Conservation (phyloP, 53 echinoderm and acorn worm species). For the Stichopus horrens region DNA sequence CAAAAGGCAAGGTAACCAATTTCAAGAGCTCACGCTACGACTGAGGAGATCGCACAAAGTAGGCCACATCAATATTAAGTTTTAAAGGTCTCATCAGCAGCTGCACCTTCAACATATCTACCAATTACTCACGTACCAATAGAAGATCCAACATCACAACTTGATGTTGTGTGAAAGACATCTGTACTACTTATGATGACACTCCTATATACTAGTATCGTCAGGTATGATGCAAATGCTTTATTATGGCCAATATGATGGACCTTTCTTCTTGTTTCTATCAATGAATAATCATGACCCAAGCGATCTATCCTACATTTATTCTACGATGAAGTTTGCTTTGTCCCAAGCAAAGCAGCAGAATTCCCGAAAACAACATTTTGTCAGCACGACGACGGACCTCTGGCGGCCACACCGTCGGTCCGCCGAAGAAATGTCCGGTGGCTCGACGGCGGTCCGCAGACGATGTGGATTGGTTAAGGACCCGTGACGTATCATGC, state of each 20-base stretch:
- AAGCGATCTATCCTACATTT: conserved; percentile 33
- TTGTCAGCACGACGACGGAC: no score
- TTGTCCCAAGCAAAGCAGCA: background rate
- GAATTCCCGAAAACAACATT: no score
- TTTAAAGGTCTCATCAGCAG: conserved; percentile 8
- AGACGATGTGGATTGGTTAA: no score
- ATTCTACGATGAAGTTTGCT: conserved; percentile 52
- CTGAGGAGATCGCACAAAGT: conserved; percentile 50
- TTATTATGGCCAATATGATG: conserved; percentile 26
- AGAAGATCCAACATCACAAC: conserved; percentile 47
- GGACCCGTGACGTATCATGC: no score
- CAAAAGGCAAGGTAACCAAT: conserved; percentile 6
- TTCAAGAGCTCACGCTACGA: conserved; percentile 42
- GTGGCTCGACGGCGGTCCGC: no score
- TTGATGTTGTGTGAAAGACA: conserved; percentile 50
- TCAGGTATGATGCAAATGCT: conserved; percentile 52
- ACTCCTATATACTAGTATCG: conserved; percentile 29
- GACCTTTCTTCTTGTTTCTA: conserved; percentile 19
- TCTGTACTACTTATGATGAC: background rate
- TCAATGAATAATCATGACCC: conserved; percentile 44
- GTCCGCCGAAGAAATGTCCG: no score
- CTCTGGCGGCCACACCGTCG: no score
- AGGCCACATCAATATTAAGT: conserved; percentile 28
- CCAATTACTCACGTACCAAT: background rate
- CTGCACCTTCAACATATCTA: conserved; percentile 45